Evolutionary conservation across 2,888 invertebrate genomes (phyloP), one percentile per base, ranked within the genome.

Genomic region (Campoletis raptor): DNA sequence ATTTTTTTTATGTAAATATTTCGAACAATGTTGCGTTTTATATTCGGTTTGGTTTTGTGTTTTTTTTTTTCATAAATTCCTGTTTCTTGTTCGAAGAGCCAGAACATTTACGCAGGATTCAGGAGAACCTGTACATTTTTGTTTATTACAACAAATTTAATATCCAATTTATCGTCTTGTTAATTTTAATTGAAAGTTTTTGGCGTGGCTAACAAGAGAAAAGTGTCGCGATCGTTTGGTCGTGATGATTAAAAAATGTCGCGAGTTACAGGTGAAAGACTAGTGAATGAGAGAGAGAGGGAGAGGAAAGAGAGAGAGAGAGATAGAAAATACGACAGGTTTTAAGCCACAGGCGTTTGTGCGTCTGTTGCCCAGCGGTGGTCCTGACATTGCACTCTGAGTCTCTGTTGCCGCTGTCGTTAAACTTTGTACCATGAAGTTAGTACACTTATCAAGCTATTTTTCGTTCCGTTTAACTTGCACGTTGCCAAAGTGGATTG

Each of bases 101-200:
- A 24, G 24, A 12, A 24, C 57, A 30, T 4, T 30, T 5, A 24
- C 24, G 30, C 30, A 24, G 57, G 57, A 24, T 21, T 57, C 24
- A 24, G 4, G 57, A 5, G 12, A 37, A 45, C 21, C 6, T 18
- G 52, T n/a, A 72, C 36, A 18, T 52, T 42, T 69, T 61, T 30
- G 30, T 30, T 15, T 24, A 64, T 76, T 36, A 24, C 64, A 72
- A 66, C 36, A 48, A 57, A 67, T 78, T 85, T 48, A 85, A 78
- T 52, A 52, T 67, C 24, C 15, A 76, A 81, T 83, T 81, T 24
- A 72, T 81, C 30, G 37, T 36, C 15, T 52, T 64, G 52, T 70
- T 83, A 64, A 83, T 82, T 83, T 80, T 77, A 83, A 86, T 86
- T 80, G 74, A 81, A 80, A 83, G 80, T 80, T 86, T 78, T 64